Conservation (phyloP, 2,888 invertebrate genomes). For the Cabera pusaria region DNA sequence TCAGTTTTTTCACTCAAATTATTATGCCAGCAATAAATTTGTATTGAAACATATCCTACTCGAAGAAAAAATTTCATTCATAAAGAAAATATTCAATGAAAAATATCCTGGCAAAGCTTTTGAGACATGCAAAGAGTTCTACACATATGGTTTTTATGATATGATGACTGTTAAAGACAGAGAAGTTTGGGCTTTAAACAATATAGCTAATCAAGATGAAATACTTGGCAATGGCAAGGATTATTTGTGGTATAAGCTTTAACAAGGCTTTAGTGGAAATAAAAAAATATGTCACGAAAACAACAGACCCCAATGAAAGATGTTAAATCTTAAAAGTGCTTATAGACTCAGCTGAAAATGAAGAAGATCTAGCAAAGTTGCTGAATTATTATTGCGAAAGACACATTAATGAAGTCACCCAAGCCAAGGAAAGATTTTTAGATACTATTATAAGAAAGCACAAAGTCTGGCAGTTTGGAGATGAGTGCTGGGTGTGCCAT, state of each 20-base stretch:
- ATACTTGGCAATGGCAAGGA: constrained; percentile 42
- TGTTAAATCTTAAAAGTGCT: constrained; percentile 43
- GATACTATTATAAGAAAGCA: constrained; percentile 36
- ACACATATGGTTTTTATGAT: constrained; percentile 35
- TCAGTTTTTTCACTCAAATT: constrained; percentile 46
- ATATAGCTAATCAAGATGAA: constrained; percentile 45
- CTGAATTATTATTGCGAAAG: constrained; percentile 54
- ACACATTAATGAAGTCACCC: constrained; percentile 50
- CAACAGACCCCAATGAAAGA: constrained; percentile 39
- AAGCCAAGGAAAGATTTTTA: constrained; percentile 45
- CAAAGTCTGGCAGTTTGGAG: constrained; percentile 48
- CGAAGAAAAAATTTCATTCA: constrained; percentile 40
- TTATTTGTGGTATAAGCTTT: constrained; percentile 55
- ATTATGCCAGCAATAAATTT: constrained; percentile 37
- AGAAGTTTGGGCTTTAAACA: constrained; percentile 54
- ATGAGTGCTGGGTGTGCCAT: constrained; percentile 59
- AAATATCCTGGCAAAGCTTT: constrained; percentile 47
- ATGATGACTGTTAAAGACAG: constrained; percentile 47
- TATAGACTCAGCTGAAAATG: constrained; percentile 42
- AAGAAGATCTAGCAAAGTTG: constrained; percentile 43
- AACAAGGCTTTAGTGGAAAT: constrained; percentile 47
- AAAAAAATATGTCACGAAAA: constrained; percentile 41
- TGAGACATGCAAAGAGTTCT: constrained; percentile 47
- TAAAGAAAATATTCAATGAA: constrained; percentile 45
- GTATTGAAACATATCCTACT: constrained; percentile 46